Evolutionary conservation across 2,113 vertebrate genomes (phyloP).

Genomic region (Cathartes aura): DNA sequence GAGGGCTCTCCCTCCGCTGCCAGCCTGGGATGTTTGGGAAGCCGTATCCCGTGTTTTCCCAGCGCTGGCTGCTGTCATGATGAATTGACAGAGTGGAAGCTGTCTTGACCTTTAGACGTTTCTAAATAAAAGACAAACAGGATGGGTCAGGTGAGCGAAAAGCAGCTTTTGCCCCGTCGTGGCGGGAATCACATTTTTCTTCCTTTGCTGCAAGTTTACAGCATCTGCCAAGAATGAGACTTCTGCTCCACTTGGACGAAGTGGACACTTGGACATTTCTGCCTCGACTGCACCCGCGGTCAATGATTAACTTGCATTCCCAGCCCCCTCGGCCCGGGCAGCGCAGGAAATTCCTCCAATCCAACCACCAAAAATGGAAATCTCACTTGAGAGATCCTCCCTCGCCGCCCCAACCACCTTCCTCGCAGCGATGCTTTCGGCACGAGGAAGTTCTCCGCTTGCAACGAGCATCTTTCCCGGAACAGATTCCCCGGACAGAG

Average conservation of each 20-base stretch:
- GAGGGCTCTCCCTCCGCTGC: neutral
- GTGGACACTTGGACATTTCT: neutral
- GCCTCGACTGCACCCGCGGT: accelerated
- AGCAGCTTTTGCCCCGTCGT: neutral
- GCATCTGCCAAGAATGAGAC: conserved; percentile 2
- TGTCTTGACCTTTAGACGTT: neutral
- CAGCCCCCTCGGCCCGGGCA: neutral
- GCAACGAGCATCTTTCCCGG: accelerated
- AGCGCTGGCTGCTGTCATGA: accelerated
- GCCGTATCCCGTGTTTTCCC: accelerated
- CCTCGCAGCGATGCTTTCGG: accelerated
- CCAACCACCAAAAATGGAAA: neutral
- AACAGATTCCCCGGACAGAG: accelerated
- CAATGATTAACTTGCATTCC: neutral
- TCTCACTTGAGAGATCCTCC: accelerated
- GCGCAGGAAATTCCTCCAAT: neutral
- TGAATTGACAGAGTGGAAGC: neutral
- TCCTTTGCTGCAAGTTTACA: neutral
- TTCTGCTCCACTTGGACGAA: conserved; percentile 9
- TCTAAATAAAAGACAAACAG: neutral
- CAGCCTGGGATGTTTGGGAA: neutral
- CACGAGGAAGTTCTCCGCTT: accelerated
- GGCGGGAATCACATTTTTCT: neutral
- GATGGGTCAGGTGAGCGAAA: neutral
- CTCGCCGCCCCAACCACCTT: accelerated